Base-by-base conservation (phyloP, 2,888 invertebrate species). In the Agriopis marginaria region DNA sequence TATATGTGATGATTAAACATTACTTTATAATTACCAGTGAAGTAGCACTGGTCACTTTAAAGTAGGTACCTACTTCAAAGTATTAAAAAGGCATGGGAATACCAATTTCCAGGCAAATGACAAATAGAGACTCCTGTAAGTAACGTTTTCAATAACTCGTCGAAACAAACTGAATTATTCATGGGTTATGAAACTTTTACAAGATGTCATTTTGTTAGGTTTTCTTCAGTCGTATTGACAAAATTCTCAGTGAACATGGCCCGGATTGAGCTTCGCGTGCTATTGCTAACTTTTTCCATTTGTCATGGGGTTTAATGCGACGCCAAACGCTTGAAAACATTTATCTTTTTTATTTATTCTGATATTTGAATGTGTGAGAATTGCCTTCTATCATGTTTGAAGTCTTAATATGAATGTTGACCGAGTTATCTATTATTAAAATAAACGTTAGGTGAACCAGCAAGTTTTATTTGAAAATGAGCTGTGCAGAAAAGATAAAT, bases 151-250 rank as follows among this genome's bases (percentile, higher is more conserved):
- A 80, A 77, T 78, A 79, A 76, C 80, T 79, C 77, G 77, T 68
- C 66, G 74, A 76, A 77, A 73, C 72, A 75, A 75, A 74, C 82
- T 81, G 79, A 83, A 83, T 82, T 75, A 84, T 83, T 83, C 80
- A 83, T 77, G 75, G 72, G 74, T 76, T 77, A 77, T 76, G 72
- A 78, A 85, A 85, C 77, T 86, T 84, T 79, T 78, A 75, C 77
- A 80, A 78, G 79, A 77, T 81, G 81, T 81, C 79, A 82, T 84
- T n/a, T 82, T 81, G 81, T 80, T 80, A 82, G 80, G 81, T 82
- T 85, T 79, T 72, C 76, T 77, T 70, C 76, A 77, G 79, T 74
- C 73, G 75, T 72, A 77, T 77, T 80, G 77, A 78, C 77, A 77
- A 79, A 79, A 81, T 80, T 79, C 75, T 72, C 58, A 54, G 69